Evolutionary conservation across 2,888 invertebrate species (phyloP).

Genomic region (Coelopa pilipes): DNA sequence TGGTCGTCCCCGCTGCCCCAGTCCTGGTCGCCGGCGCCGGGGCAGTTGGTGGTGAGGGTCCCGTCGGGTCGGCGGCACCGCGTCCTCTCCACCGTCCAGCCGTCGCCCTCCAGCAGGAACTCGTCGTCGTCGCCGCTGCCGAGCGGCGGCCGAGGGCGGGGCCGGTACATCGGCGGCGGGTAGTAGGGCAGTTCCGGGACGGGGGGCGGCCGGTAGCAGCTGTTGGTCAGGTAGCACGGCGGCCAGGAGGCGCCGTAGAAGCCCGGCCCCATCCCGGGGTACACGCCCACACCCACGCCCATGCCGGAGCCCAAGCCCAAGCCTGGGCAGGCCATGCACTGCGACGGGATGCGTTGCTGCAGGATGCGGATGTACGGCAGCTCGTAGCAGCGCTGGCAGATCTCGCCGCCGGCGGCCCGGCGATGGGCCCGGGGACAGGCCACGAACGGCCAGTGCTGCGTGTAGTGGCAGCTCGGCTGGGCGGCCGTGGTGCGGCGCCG

Average conservation of each 20-base stretch:
- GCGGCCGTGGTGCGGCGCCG: conserved; percentile 13
- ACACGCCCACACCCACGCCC: not conserved
- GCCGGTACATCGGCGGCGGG: conserved; percentile 37
- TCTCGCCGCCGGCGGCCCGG: not conserved
- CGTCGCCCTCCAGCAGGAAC: conserved; percentile 20
- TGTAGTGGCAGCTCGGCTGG: conserved; percentile 42
- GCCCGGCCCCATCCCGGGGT: not conserved
- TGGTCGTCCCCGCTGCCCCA: conserved; percentile 28
- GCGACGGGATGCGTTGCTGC: conserved; percentile 48
- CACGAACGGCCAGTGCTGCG: conserved; percentile 52
- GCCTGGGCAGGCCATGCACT: conserved; percentile 48
- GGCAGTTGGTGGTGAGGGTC: conserved; percentile 5
- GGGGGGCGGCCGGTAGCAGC: not conserved
- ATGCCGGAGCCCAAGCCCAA: conserved; percentile 10
- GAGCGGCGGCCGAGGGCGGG: not conserved
- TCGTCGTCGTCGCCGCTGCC: conserved; percentile 21
- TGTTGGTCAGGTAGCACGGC: conserved; percentile 5
- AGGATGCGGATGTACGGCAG: conserved; percentile 50
- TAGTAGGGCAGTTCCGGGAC: conserved; percentile 6
- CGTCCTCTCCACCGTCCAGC: conserved; percentile 46
- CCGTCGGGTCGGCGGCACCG: conserved; percentile 50
- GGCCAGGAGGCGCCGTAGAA: not conserved
- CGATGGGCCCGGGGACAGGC: conserved; percentile 33
- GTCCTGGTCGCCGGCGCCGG: not conserved
- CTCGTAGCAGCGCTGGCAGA: conserved; percentile 48